Evolutionary conservation across 2,113 vertebrate genomes (phyloP), one percentile per base, ranked within the genome.

Genomic region (Phrynocephalus versicolor): DNA sequence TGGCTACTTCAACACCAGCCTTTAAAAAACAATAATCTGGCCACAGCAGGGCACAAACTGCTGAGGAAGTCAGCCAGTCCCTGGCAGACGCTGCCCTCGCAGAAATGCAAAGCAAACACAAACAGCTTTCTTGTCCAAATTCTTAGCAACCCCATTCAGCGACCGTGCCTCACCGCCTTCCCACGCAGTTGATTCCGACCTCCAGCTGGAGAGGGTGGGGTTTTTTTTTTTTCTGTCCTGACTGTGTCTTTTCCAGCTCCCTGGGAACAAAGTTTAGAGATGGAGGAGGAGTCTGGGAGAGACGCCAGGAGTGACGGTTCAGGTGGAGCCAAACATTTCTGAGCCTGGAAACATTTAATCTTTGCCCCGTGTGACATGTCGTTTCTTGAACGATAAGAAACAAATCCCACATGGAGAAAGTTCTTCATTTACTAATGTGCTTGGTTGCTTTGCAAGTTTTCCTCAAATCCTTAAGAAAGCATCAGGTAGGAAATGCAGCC

Each of bases 221-320:
- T 25, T 71, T 25, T 33, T 9, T 19, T 18, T 19, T 35, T 18
- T 15, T 33, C 30, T 27, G 27, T 27, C 3, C 9, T 0, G 14
- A 33, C 3, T 15, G n/a, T 35, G 72, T 18, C 21, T 7, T 23
- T 16, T 67, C 30, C 55, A 6, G 82, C 72, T 16, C 10, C 7
- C n/a, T 70, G 75, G 51, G 77, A 51, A 51, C 84, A 73, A 85
- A 79, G 84, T 79, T 79, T 35, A 64, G 21, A 1, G 16, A n/a
- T 0, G 51, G 51, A 64, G 84, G 67, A 27, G 21, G 55, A 67
- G 4, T 1, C 10, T 1, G 67, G 77, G 45, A 27, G 60, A 45
- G 14, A 3, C 16, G 76, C 84, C 76, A 80, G 62, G 67, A 4
- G 16, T 58, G 33, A 79, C 27, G 57, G 19, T 41, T 14, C 62